Conservation (phyloP, 2,888 invertebrate genomes). For the Meloe dianella region DNA sequence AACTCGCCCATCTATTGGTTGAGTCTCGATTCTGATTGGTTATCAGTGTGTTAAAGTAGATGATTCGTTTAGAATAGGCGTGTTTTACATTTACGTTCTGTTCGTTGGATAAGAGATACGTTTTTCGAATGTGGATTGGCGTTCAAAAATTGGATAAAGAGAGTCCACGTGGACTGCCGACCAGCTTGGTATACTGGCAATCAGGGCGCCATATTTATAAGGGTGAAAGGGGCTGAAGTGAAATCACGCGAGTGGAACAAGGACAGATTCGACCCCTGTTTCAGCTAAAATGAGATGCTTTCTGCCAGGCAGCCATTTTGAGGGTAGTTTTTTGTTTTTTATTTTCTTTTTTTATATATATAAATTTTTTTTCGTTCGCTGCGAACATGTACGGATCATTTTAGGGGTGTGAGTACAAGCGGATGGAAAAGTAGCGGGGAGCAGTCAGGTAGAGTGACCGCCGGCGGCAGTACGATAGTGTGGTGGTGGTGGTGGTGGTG, state of each 20-base stretch:
- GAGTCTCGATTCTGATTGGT: constrained; percentile 40
- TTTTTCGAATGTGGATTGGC: constrained; percentile 39
- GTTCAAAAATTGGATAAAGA: constrained; percentile 31
- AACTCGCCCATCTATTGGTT: constrained; percentile 49
- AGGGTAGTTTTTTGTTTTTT: constrained; percentile 69
- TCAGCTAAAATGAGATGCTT: constrained; percentile 62
- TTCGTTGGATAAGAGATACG: constrained; percentile 34
- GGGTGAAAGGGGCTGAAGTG: constrained; percentile 61
- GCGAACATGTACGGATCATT: constrained; percentile 60
- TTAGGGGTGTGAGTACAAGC: constrained; percentile 58
- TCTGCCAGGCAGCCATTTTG: constrained; percentile 73
- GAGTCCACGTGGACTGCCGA: constrained; percentile 57
- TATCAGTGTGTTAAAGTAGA: constrained; percentile 37
- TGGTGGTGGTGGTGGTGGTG: constrained; percentile 22
- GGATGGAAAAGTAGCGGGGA: constrained; percentile 52
- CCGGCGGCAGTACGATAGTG: constrained; percentile 27
- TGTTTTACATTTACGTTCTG: constrained; percentile 30
- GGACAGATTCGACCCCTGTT: constrained; percentile 61
- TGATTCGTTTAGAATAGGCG: constrained; percentile 56
- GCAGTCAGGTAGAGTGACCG: constrained; percentile 39
- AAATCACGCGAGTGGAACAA: constrained; percentile 61
- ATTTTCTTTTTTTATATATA: constrained; percentile 38
- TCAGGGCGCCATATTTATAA: constrained; percentile 64
- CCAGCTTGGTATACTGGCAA: constrained; percentile 61
- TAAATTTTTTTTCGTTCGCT: constrained; percentile 49